These are phyloP conservation scores for Gambusia affinis DNA, from an alignment of 2,113 vertebrate species.

Conservation along the genomic window DNA sequence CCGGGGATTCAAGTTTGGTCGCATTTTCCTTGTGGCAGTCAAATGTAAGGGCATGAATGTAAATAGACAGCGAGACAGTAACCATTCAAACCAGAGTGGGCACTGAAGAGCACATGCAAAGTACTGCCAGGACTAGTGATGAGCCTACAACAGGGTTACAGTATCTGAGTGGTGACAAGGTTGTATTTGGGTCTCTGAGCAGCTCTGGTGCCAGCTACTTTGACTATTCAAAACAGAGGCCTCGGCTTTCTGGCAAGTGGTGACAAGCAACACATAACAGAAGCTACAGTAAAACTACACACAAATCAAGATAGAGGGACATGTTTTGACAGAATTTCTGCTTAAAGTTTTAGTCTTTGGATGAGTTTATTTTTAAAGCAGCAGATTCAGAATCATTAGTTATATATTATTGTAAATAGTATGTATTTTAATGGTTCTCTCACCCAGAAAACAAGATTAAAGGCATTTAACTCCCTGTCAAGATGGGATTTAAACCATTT, in stretches of 20 bases:
- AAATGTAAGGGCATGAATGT: slow-evolving; percentile 52
- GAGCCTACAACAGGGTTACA: slow-evolving; percentile 24
- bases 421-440: not conserved
- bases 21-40: slow-evolving; percentile 52
- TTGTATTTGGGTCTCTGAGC: slow-evolving; percentile 41
- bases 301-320: slow-evolving; percentile 3
- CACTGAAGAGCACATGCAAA: slow-evolving; percentile 64
- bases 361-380: not conserved
- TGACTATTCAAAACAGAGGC: slow-evolving; percentile 75
- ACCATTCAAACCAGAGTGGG: slow-evolving; percentile 50
- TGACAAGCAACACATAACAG: slow-evolving; percentile 29
- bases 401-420: not conserved
- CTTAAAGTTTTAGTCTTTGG: slow-evolving; percentile 5
- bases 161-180: slow-evolving; percentile 31
- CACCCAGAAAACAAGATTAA: not conserved
- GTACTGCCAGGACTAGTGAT: slow-evolving; percentile 22
- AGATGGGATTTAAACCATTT: not conserved
- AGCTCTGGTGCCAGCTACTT: slow-evolving; percentile 44
- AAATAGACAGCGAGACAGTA: slow-evolving; percentile 49
- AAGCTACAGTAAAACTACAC: slow-evolving; percentile 22
- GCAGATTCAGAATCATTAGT: not conserved
- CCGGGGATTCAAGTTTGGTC: slow-evolving; percentile 54
- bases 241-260: slow-evolving; percentile 13
- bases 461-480: not conserved
- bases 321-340: not conserved